These are phyloP conservation scores for Tautogolabrus adspersus DNA, from an alignment of 2,113 vertebrate species.

Conservation along the genomic window DNA sequence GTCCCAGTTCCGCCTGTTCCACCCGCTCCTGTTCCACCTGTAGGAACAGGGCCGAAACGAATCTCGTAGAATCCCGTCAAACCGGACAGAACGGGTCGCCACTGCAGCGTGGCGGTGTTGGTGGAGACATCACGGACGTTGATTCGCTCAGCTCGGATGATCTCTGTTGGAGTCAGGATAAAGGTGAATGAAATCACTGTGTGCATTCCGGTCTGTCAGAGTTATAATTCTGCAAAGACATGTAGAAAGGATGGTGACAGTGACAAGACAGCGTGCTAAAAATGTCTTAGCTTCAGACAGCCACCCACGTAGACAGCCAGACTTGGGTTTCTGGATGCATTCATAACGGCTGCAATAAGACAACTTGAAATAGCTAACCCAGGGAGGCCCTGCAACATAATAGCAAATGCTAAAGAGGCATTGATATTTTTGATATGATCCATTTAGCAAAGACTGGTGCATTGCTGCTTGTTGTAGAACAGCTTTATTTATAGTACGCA, in stretches of 20 bases:
- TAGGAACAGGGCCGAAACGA: slow-evolving; percentile 77
- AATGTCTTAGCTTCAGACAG: slow-evolving; percentile 44
- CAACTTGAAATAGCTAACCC: slow-evolving; percentile 73
- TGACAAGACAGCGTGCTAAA: slow-evolving; percentile 31
- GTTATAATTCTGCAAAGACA: slow-evolving; percentile 9
- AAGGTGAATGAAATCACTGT: not conserved
- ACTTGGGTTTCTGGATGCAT: slow-evolving; percentile 58
- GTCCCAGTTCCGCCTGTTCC: slow-evolving; percentile 45
- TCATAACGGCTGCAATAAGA: slow-evolving; percentile 53
- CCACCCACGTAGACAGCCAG: slow-evolving; percentile 50
- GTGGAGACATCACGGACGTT: slow-evolving; percentile 86
- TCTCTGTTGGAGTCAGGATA: slow-evolving; percentile 79
- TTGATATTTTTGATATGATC: slow-evolving; percentile 38
- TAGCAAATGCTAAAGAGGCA: slow-evolving; percentile 47
- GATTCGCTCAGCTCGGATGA: slow-evolving; percentile 87
- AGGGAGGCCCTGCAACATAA: slow-evolving; percentile 61
- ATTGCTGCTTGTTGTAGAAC: slow-evolving; percentile 37
- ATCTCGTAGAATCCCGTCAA: slow-evolving; percentile 86
- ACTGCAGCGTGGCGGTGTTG: slow-evolving; percentile 85
- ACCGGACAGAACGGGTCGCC: slow-evolving; percentile 87
- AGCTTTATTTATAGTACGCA: slow-evolving; percentile 53
- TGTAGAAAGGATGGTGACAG: not conserved
- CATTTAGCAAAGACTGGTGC: slow-evolving; percentile 21
- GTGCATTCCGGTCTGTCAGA: not conserved
- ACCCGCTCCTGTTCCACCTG: slow-evolving; percentile 15